Percentiles rank a stretch among this genome's conserved stretches.
Evolutionary conservation across 1,140 invertebrate species (phyloP).

Genomic region (Eumeta japonica): DNA sequence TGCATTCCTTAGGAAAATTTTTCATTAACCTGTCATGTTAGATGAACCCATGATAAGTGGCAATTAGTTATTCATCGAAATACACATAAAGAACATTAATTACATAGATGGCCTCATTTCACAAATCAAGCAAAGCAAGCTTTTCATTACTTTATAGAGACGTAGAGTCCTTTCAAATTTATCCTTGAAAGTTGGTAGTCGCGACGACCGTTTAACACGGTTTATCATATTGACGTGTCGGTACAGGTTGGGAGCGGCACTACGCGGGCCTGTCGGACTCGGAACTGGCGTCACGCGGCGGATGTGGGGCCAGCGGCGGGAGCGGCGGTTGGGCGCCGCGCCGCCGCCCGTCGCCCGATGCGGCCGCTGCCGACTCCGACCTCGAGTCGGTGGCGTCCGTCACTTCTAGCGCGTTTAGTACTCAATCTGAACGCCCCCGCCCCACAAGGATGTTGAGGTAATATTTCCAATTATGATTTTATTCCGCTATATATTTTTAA

Average conservation of each 20-base stretch:
- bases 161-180: no score
- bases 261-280: constrained; percentile 81
- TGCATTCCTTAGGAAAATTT: no score
- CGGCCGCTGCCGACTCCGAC: constrained; percentile 78
- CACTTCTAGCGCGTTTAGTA: constrained; percentile 88
- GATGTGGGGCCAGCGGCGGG: constrained; percentile 9
- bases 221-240: no score
- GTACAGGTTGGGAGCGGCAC: constrained; percentile 75
- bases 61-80: no score
- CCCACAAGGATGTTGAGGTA: constrained; percentile 62
- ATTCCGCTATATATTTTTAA: neutral
- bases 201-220: no score
- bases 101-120: no score
- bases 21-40: no score
- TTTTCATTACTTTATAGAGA: no score
- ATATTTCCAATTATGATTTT: constrained; percentile 4
- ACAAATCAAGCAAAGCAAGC: no score
- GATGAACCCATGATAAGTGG: no score
- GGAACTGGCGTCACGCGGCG: constrained; percentile 66
- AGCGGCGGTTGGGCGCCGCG: constrained; percentile 30
- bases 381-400: constrained; percentile 85
- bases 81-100: no score
- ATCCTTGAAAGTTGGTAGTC: no score
- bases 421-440: constrained; percentile 83
- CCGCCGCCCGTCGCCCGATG: constrained; percentile 64